These are phyloP conservation scores for Drosophila pseudotalamancana DNA, from an alignment of 2,888 invertebrate species.

Conservation along the genomic window DNA sequence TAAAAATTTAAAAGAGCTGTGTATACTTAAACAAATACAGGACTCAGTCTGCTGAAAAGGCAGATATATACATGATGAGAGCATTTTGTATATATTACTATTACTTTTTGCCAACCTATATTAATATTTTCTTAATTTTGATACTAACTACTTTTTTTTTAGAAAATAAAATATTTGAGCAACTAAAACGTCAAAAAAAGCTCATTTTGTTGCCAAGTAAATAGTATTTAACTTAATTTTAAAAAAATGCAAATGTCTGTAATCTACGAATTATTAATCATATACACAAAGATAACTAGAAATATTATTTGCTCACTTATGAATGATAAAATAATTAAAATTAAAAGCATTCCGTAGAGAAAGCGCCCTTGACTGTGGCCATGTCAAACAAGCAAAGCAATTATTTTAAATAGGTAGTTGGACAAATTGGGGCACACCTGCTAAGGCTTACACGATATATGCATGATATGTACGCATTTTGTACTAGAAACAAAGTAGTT, in stretches of 20 bases:
- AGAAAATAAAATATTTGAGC: too few relatives aligned
- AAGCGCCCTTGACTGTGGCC: slow-evolving; percentile 46
- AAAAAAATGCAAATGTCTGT: slow-evolving; percentile 3
- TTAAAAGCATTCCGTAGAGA: slow-evolving; percentile 7
- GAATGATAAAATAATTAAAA: slow-evolving; percentile 41
- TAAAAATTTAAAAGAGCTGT: too few relatives aligned
- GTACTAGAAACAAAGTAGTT: neutral
- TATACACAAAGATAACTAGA: slow-evolving; percentile 25
- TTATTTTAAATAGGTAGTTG: slow-evolving; percentile 40
- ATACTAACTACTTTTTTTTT: too few relatives aligned
- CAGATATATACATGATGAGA: too few relatives aligned
- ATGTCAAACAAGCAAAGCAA: slow-evolving; percentile 24
- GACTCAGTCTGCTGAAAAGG: too few relatives aligned
- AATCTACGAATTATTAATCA: slow-evolving; percentile 13
- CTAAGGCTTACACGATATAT: slow-evolving; percentile 45
- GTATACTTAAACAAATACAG: too few relatives aligned
- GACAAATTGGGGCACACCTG: slow-evolving; percentile 62
- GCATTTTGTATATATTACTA: too few relatives aligned
- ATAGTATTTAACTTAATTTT: neutral
- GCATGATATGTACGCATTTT: neutral
- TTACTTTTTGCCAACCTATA: too few relatives aligned
- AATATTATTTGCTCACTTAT: slow-evolving; percentile 38
- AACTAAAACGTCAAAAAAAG: too few relatives aligned
- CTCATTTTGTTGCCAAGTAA: slow-evolving; percentile 12
- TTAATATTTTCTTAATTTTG: too few relatives aligned